Percentiles rank a stretch among this genome's conserved stretches.
phyloP scores from a whole-genome alignment of 2,888 invertebrate genomes.

The Leucania comma region DNA sequence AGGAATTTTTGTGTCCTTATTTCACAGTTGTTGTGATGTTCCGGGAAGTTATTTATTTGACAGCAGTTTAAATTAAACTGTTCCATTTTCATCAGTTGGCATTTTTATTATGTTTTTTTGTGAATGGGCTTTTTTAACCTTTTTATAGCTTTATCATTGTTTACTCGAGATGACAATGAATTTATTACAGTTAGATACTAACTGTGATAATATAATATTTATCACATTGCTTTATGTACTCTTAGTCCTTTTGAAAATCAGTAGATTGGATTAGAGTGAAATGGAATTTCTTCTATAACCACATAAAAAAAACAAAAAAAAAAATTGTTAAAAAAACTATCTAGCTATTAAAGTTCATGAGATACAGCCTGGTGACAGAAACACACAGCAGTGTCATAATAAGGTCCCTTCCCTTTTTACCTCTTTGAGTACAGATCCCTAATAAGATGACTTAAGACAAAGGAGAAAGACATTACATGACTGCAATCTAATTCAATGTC shows the following conservation, averaged over 20 bases:
- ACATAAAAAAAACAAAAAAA: no score
- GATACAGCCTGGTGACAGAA: no score
- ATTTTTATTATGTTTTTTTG: conserved; percentile 32
- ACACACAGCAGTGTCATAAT: no score
- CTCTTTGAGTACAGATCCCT: no score
- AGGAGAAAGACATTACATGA: no score
- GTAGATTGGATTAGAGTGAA: no score
- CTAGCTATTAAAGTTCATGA: no score
- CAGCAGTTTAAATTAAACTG: conserved; percentile 37
- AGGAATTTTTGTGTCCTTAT: conserved; percentile 53
- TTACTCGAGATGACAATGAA: not conserved
- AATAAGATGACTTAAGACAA: no score
- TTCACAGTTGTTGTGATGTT: conserved; percentile 60
- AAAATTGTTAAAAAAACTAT: no score
- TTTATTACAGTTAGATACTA: not conserved
- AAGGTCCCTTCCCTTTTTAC: no score
- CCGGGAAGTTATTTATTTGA: conserved; percentile 46
- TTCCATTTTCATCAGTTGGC: conserved; percentile 29
- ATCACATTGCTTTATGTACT: not conserved
- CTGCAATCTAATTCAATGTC: not conserved
- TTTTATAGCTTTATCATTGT: conserved; percentile 7
- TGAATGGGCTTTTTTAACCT: not conserved
- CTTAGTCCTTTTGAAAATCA: no score
- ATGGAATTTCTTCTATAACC: no score
- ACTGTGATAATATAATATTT: not conserved